phyloP scores from a whole-genome alignment of 1,140 invertebrate species.

The Pseudachorutes palmiensis region DNA sequence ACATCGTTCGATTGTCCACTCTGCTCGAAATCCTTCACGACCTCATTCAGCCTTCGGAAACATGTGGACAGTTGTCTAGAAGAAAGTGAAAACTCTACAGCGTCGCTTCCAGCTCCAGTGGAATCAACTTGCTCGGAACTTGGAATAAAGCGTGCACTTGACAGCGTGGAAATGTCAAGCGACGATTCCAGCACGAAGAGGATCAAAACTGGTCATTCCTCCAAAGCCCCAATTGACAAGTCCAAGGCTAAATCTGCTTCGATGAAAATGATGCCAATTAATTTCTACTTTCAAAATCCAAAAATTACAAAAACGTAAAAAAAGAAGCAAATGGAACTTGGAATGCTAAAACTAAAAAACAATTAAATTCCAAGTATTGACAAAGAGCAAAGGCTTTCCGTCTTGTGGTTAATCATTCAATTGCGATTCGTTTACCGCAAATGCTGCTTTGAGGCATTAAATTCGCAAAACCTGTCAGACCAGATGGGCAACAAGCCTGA shows the following conservation, averaged over 20 bases:
- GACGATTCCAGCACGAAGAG: too few relatives aligned
- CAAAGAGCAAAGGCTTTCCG: too few relatives aligned
- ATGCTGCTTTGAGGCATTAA: too few relatives aligned
- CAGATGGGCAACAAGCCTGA: too few relatives aligned
- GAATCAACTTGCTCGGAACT: neutral
- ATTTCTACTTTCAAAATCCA: constrained; percentile 3
- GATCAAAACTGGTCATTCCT: neutral
- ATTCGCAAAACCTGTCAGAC: too few relatives aligned
- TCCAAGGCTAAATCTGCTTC: neutral
- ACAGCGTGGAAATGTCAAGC: neutral
- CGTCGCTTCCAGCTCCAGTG: neutral
- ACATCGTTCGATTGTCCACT: constrained; percentile 9
- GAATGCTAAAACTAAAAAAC: neutral
- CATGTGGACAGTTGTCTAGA: neutral
- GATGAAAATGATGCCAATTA: constrained; percentile 10
- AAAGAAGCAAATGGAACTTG: neutral
- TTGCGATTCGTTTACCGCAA: too few relatives aligned
- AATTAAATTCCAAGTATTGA: too few relatives aligned
- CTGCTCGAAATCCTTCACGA: constrained; percentile 11
- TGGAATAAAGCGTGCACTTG: neutral
- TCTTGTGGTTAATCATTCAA: too few relatives aligned
- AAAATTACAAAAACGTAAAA: neutral
- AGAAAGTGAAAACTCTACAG: neutral
- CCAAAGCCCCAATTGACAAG: constrained; percentile 11
- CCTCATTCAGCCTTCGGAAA: neutral